Conservation (phyloP, 2,113 vertebrate species). For the Apodemus speciosus region DNA sequence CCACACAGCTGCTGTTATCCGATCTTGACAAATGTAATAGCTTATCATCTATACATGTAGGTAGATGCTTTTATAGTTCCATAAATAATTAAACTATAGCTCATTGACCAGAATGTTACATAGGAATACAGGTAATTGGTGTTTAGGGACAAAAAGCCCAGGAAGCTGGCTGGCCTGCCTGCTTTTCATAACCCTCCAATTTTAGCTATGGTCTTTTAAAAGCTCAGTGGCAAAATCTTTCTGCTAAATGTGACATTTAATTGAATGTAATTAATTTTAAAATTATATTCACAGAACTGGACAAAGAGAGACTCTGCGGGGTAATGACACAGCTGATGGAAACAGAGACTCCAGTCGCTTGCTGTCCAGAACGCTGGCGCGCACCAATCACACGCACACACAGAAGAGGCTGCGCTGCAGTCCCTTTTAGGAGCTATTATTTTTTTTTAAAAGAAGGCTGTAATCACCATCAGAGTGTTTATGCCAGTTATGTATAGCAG, state of each 20-base stretch:
- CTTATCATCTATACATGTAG: slow-evolving; percentile 73
- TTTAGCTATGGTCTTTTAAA: slow-evolving; percentile 55
- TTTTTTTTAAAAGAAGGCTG: slow-evolving; percentile 55
- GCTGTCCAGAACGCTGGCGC: slow-evolving; percentile 15
- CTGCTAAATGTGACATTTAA: slow-evolving; percentile 60
- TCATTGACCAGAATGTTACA: slow-evolving; percentile 68
- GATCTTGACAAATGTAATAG: slow-evolving; percentile 75
- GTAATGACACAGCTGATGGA: background rate
- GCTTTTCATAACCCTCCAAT: slow-evolving; percentile 54
- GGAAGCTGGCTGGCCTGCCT: background rate
- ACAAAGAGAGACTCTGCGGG: slow-evolving; percentile 62
- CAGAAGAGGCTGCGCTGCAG: slow-evolving; percentile 14
- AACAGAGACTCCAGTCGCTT: slow-evolving; percentile 51
- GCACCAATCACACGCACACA: background rate
- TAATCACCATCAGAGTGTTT: slow-evolving; percentile 47
- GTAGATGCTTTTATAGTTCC: slow-evolving; percentile 73
- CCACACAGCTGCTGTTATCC: slow-evolving; percentile 74
- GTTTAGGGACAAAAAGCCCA: slow-evolving; percentile 58
- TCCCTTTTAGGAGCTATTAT: slow-evolving; percentile 27
- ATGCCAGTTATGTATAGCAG: slow-evolving; percentile 43
- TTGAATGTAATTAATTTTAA: slow-evolving; percentile 64
- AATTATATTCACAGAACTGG: slow-evolving; percentile 32
- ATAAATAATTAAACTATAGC: slow-evolving; percentile 80
- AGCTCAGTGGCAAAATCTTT: slow-evolving; percentile 48
- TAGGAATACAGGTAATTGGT: slow-evolving; percentile 70